A percentile compares a stretch with the other conserved stretches of the same genome.
Evolutionary conservation across 2,888 invertebrate species (phyloP).

Genomic region (Petrophora chlorosata): DNA sequence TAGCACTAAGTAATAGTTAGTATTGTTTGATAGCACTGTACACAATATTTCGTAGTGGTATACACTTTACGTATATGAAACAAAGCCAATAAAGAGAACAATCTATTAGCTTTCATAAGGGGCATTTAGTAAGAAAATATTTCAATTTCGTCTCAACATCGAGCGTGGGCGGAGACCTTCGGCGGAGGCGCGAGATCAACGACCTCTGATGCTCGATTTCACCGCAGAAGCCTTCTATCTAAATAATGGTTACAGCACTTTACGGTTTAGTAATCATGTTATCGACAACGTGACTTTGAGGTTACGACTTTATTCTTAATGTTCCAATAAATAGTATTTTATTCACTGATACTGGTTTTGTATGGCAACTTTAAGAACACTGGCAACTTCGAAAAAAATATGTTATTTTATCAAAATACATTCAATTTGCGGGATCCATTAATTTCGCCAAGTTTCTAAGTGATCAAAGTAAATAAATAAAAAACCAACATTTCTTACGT

Average conservation of each 20-base stretch:
- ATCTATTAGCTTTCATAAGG: slow-evolving; percentile 7
- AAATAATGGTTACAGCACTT: slow-evolving; percentile 43
- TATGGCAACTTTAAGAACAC: too few species aligned
- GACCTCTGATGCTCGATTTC: slow-evolving; percentile 54
- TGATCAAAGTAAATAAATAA: too few species aligned
- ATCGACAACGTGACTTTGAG: slow-evolving; percentile 37
- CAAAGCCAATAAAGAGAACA: slow-evolving; percentile 7
- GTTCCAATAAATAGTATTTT: too few species aligned
- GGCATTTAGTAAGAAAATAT: slow-evolving; percentile 22
- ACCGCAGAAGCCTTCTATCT: slow-evolving; percentile 39
- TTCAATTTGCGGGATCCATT: too few species aligned
- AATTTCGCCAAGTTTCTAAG: too few species aligned
- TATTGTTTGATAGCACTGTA: too few species aligned
- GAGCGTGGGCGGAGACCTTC: slow-evolving; percentile 33
- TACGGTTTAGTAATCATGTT: slow-evolving; percentile 48
- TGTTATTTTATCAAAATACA: too few species aligned
- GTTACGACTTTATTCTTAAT: not conserved
- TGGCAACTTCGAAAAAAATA: too few species aligned
- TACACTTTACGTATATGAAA: not conserved
- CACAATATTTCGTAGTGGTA: not conserved
- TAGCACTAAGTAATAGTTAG: too few species aligned
- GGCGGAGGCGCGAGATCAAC: slow-evolving; percentile 42
- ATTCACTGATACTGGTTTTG: too few species aligned
- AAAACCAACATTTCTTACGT: too few species aligned
- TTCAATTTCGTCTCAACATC: slow-evolving; percentile 42